These are phyloP conservation scores for Trachops cirrhosus DNA, from an alignment of 2,797 vertebrate species.

Conservation along the genomic window DNA sequence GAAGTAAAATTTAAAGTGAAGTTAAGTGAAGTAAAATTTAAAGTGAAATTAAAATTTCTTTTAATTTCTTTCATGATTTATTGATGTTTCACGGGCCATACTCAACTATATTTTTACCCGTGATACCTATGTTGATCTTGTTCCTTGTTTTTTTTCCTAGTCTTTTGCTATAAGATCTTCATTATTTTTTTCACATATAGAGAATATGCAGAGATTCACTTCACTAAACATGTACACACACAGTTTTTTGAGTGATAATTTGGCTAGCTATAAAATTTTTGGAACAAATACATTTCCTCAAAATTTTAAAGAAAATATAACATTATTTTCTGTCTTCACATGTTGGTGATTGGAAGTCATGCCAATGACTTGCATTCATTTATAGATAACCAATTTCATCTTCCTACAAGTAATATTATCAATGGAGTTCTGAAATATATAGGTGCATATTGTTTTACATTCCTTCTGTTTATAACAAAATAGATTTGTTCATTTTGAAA, in stretches of 20 bases:
- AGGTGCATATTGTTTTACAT: neutral
- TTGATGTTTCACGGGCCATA: neutral
- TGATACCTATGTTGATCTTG: neutral
- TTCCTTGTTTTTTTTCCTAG: neutral
- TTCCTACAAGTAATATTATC: neutral
- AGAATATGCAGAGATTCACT: neutral
- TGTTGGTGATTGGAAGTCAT: neutral
- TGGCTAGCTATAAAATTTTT: neutral
- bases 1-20: neutral
- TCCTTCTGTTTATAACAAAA: neutral
- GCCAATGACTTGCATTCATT: neutral
- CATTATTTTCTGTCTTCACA: neutral
- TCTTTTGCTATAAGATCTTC: neutral
- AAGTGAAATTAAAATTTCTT: neutral
- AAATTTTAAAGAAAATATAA: neutral
- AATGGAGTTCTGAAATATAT: neutral
- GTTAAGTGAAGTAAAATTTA: neutral
- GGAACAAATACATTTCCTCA: neutral
- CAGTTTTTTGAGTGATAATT: neutral
- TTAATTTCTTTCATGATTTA: neutral
- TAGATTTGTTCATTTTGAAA: neutral
- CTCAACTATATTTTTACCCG: neutral
- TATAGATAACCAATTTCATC: neutral
- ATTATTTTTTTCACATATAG: neutral
- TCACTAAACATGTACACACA: neutral